These are phyloP conservation scores for Tinea trinotella DNA, from an alignment of 2,888 invertebrate genomes.

Conservation along the genomic window DNA sequence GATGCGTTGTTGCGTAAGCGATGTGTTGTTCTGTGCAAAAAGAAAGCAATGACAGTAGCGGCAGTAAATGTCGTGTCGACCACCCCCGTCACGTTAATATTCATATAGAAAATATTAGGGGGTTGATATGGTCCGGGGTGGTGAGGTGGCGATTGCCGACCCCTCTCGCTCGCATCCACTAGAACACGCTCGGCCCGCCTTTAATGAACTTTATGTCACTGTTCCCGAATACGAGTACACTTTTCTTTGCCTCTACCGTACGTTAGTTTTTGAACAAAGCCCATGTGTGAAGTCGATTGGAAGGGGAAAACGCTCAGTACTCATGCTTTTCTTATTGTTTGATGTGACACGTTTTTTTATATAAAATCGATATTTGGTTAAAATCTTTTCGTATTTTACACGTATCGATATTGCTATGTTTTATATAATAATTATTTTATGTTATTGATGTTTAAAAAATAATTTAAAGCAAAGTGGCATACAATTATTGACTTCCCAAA, in stretches of 20 bases:
- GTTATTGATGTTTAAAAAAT: not conserved
- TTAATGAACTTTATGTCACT: conserved; percentile 70
- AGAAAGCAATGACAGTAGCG: conserved; percentile 17
- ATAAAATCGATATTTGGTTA: not conserved
- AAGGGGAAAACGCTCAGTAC: conserved; percentile 51
- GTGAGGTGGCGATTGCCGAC: conserved; percentile 33
- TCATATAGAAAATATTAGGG: conserved; percentile 56
- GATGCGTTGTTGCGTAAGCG: not conserved
- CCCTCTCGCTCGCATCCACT: conserved; percentile 53
- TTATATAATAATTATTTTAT: too few species aligned
- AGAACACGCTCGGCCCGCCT: conserved; percentile 64
- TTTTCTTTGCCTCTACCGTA: conserved; percentile 63
- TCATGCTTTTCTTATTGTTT: conserved; percentile 52
- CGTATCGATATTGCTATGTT: too few species aligned
- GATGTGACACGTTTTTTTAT: conserved; percentile 15
- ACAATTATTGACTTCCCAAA: too few species aligned
- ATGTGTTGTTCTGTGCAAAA: conserved; percentile 7
- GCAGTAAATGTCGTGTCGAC: conserved; percentile 30
- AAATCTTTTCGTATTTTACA: not conserved
- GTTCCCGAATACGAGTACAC: conserved; percentile 65
- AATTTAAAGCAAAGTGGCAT: not conserved
- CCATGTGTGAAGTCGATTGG: conserved; percentile 52
- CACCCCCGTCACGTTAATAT: conserved; percentile 38
- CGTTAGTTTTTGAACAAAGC: conserved; percentile 59
- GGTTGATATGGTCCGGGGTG: conserved; percentile 23